Conservation (phyloP, 2,797 vertebrate species). For the Rhabdomys pumilio region DNA sequence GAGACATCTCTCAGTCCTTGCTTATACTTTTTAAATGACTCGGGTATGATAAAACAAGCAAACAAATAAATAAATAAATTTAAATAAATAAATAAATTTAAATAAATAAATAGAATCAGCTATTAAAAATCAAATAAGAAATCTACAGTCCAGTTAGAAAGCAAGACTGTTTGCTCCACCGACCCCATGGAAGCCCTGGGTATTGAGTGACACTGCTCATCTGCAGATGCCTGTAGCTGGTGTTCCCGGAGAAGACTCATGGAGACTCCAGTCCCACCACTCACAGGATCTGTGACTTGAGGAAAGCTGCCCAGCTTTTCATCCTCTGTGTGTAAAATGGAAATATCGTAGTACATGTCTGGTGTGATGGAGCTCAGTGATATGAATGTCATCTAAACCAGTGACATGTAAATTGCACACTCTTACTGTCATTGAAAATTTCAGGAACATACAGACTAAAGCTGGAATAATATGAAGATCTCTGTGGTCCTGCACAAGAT, state of each 20-base stretch:
- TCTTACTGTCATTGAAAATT: not conserved
- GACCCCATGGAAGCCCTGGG: accelerated
- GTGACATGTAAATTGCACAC: not conserved
- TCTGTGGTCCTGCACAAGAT: not conserved
- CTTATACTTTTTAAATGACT: conserved; percentile 37
- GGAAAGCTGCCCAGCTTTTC: not conserved
- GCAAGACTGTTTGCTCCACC: not conserved
- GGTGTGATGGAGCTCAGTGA: not conserved
- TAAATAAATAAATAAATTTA: not conserved
- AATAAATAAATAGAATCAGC: not conserved
- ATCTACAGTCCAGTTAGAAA: not conserved
- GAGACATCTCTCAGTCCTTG: not conserved
- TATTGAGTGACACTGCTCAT: accelerated
- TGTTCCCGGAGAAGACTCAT: not conserved
- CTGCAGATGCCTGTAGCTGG: not conserved
- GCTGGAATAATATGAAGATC: not conserved
- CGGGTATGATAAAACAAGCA: not conserved
- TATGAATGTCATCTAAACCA: not conserved
- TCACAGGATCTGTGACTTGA: not conserved
- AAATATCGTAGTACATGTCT: not conserved
- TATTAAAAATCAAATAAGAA: not conserved
- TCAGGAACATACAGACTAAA: not conserved
- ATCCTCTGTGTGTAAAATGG: not conserved
- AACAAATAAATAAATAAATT: not conserved
- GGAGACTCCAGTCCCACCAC: not conserved